Evolutionary conservation across 2,888 invertebrate species (phyloP).

Genomic region (Theristus sp.): DNA sequence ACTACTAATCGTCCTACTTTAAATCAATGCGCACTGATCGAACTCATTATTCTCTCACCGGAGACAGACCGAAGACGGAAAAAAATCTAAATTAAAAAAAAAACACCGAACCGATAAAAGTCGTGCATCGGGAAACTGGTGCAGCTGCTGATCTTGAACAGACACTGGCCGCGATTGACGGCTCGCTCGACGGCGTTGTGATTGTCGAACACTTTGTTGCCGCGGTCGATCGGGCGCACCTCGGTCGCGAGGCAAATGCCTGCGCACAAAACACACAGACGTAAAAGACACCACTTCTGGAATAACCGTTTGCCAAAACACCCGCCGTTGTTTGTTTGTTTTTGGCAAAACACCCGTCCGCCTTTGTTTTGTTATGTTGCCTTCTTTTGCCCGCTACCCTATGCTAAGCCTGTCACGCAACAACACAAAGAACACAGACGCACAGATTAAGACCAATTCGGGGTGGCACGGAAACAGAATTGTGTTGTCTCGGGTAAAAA

Average conservation of each 20-base stretch:
- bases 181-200: constrained; percentile 96
- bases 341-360: background rate
- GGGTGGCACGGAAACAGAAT: too few species aligned
- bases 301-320: background rate
- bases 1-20: too few species aligned
- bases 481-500: too few species aligned
- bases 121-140: constrained; percentile 99
- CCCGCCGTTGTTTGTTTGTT: background rate
- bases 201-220: constrained; percentile 89
- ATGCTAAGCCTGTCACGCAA: too few species aligned
- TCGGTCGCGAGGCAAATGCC: constrained; percentile 26
- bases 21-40: too few species aligned
- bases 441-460: too few species aligned
- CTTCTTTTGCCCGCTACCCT: background rate
- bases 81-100: too few species aligned
- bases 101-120: constrained; percentile 63
- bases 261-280: constrained; percentile 31
- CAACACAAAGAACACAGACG: too few species aligned
- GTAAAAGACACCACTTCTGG: background rate
- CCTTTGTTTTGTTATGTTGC: background rate
- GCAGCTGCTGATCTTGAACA: constrained; percentile 97
- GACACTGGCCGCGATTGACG: constrained; percentile 85
- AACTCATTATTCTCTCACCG: too few species aligned
- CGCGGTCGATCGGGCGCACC: constrained; percentile 32
- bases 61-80: too few species aligned